Conservation (phyloP, 2,797 vertebrate genomes). For the Otus scops region DNA sequence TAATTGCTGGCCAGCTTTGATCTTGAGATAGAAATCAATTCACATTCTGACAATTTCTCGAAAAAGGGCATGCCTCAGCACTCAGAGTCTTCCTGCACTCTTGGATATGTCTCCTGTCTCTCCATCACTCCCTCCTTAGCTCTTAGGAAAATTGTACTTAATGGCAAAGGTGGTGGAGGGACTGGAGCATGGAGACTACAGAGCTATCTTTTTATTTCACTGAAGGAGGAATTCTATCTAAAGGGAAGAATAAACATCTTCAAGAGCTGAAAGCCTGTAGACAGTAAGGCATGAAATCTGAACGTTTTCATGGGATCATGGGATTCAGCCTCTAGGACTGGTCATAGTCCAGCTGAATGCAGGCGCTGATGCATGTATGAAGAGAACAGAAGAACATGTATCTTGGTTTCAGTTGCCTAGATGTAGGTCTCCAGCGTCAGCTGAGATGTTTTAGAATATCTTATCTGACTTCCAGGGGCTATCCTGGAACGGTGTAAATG, state of each 20-base stretch:
- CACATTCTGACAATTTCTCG: not conserved
- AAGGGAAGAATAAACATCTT: not conserved
- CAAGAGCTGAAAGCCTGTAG: not conserved
- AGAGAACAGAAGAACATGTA: not conserved
- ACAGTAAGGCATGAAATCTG: not conserved
- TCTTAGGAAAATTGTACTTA: not conserved
- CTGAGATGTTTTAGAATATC: not conserved
- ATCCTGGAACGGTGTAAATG: not conserved
- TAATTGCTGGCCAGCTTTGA: conserved; percentile 34
- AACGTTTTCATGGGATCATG: not conserved
- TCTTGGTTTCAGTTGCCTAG: not conserved
- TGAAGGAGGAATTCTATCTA: not conserved
- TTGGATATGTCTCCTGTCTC: not conserved
- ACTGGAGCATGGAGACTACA: not conserved
- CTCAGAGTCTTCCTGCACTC: not conserved
- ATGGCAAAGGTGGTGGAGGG: not conserved
- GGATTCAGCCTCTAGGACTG: not conserved
- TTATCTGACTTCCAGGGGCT: not conserved
- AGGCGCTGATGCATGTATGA: not conserved
- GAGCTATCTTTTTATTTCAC: not conserved
- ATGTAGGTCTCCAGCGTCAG: not conserved
- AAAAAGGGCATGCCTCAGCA: conserved; percentile 15
- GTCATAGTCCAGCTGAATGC: fast-evolving
- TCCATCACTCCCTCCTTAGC: not conserved
- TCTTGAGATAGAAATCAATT: conserved; percentile 44